Evolutionary conservation across 2,888 invertebrate genomes (phyloP), one percentile per base, ranked within the genome.

Genomic region (Agriopis aurantiaria): DNA sequence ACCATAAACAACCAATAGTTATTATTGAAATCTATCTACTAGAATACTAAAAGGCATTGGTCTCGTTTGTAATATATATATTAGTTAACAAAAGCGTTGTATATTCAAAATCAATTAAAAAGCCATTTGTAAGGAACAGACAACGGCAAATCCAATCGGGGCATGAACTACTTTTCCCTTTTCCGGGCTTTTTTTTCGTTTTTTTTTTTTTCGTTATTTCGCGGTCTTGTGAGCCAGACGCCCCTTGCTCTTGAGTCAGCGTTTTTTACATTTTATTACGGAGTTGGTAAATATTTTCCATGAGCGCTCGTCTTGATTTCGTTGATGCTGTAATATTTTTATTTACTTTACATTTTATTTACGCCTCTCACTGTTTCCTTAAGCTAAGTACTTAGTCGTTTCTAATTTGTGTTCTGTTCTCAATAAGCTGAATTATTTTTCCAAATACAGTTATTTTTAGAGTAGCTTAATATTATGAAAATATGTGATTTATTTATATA

Each of bases 71-170:
- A 33, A 1, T 33, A 33, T 1, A 33, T 1, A 5, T 86, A 85
- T 88, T 88, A 88, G 84, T 88, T 86, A 84, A 85, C 83, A 83
- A 87, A 86, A 85, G 80, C 81, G 82, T 84, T 88, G 86, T 82
- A 88, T 89, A 90, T 91, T 89, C 88, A 89, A 89, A 93, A 93
- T 91, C 93, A 91, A 93, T 93, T 92, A 91, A 88, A 91, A 92
- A 91, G 85, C 90, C 89, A 92, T 92, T 93, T 92, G 92, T 90
- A 90, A 89, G 89, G 90, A 89, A 91, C 92, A 92, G 92, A 93
- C 91, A 93, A 91, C 90, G 88, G 90, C 87, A 90, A 93, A 93
- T 92, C 89, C 90, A 93, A 93, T 92, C 91, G 89, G 86, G 87
- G 87, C 78, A 85, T 83, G 86, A 86, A 87, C 88, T 87, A 89